Evolutionary conservation across 2,797 vertebrate genomes (phyloP).

Genomic region (Clamator glandarius): DNA sequence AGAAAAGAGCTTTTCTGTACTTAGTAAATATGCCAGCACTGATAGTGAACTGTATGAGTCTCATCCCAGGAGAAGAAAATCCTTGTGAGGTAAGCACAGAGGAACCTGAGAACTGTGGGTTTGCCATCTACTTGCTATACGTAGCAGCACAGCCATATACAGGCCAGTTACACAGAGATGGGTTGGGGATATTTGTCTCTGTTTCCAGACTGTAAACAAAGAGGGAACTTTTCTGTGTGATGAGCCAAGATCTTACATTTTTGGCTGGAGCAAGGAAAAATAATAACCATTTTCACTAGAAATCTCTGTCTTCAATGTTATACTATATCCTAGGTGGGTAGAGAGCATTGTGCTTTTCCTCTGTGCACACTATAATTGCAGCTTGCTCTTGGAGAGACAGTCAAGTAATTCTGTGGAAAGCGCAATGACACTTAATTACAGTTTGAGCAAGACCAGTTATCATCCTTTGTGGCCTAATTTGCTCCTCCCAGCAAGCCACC

Average conservation of each 20-base stretch:
- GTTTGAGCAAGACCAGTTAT: slow-evolving; percentile 35
- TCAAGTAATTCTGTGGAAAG: slow-evolving; percentile 18
- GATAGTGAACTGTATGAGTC: background rate
- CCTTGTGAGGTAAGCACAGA: background rate
- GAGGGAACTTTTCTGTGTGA: background rate
- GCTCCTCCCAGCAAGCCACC: background rate
- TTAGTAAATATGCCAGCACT: background rate
- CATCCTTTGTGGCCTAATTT: slow-evolving; percentile 32
- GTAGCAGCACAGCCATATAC: background rate
- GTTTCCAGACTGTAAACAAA: background rate
- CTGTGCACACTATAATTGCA: background rate
- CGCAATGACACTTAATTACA: slow-evolving; percentile 23
- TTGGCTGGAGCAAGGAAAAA: background rate
- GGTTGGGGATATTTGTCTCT: background rate
- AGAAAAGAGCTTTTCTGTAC: background rate
- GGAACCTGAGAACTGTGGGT: background rate
- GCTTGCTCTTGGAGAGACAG: background rate
- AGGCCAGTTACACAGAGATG: background rate
- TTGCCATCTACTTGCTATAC: background rate
- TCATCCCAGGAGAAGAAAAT: background rate
- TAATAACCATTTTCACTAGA: background rate
- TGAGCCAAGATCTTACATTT: background rate
- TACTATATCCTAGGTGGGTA: background rate
- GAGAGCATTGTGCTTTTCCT: background rate
- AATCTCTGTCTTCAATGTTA: background rate